Conservation (phyloP, 2,113 vertebrate species). For the Lagenorhynchus albirostris region DNA sequence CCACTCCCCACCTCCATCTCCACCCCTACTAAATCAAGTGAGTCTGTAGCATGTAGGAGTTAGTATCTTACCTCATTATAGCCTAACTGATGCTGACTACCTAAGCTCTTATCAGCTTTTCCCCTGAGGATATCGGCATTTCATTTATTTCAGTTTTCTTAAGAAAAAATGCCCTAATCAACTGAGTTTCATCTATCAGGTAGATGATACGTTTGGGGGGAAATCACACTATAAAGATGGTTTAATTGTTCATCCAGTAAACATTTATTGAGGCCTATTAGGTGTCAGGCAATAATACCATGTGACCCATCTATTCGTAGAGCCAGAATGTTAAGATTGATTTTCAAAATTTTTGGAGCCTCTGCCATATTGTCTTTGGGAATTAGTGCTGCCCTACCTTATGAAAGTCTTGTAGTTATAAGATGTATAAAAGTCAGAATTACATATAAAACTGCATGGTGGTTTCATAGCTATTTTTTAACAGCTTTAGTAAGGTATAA, state of each 20-base stretch:
- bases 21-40: neutral
- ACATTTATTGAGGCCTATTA: neutral
- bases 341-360: neutral
- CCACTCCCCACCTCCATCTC: neutral
- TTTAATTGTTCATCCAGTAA: neutral
- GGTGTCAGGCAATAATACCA: neutral
- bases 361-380: neutral
- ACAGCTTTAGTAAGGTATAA: neutral
- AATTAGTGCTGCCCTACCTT: neutral
- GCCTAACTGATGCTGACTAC: neutral
- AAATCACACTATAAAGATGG: neutral
- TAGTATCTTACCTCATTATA: neutral
- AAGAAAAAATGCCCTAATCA: neutral
- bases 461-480: slow-evolving; percentile 5
- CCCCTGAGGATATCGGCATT: neutral
- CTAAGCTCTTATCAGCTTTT: neutral
- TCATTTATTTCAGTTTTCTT: neutral
- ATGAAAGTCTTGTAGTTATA: neutral
- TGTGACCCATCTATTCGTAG: neutral
- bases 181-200: neutral
- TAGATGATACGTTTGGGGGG: neutral
- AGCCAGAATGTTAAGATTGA: neutral
- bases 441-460: neutral
- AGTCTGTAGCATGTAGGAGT: neutral
- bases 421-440: neutral